phyloP scores from a whole-genome alignment of 2,888 invertebrate genomes.

The Petrolisthes manimaculis region DNA sequence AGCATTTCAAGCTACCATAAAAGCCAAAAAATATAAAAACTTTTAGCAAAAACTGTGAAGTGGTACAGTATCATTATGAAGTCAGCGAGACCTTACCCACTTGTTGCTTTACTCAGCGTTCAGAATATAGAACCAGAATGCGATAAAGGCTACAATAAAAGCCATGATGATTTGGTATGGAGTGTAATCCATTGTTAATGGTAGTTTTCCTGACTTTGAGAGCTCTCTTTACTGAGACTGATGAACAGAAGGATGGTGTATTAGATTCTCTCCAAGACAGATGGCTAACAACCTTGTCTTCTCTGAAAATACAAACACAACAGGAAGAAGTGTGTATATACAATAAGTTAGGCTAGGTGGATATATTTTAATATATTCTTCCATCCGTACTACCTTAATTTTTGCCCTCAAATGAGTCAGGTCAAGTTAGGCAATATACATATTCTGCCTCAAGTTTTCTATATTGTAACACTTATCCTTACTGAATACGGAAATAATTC shows the following conservation, averaged over 20 bases:
- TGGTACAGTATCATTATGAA: too few relatives aligned
- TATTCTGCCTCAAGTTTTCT: too few relatives aligned
- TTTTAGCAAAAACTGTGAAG: too few relatives aligned
- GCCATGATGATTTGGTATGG: constrained; percentile 62
- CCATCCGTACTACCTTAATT: too few relatives aligned
- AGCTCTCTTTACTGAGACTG: background rate
- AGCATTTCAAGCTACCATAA: too few relatives aligned
- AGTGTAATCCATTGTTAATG: constrained; percentile 54
- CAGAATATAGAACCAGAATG: constrained; percentile 60
- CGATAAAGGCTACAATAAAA: constrained; percentile 61
- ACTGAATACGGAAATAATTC: too few relatives aligned
- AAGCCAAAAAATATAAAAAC: too few relatives aligned
- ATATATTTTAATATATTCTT: too few relatives aligned
- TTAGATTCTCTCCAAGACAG: background rate
- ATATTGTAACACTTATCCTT: too few relatives aligned
- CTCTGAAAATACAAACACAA: background rate
- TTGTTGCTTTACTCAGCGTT: constrained; percentile 43
- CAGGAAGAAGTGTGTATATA: background rate
- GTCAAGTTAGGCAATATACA: too few relatives aligned
- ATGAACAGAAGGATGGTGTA: background rate
- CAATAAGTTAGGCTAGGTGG: background rate
- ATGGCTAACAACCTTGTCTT: background rate
- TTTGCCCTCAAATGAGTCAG: too few relatives aligned
- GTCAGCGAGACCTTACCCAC: background rate
- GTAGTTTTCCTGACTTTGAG: background rate